phyloP scores from a whole-genome alignment of 2,888 invertebrate genomes.

The Rhodophaea formosa region DNA sequence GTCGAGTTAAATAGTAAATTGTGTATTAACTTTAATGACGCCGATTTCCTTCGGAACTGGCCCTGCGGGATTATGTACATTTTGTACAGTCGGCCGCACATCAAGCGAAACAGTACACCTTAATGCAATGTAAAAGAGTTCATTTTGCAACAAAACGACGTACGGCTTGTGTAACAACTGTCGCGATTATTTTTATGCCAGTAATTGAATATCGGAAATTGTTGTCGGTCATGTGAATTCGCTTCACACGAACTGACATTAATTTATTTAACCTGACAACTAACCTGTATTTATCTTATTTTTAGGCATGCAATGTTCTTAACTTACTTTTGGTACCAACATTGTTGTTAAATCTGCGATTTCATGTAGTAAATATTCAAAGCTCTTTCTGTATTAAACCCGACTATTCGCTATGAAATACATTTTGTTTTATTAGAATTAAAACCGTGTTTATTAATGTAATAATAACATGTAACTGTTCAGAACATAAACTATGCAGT shows the following conservation, averaged over 20 bases:
- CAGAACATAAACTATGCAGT: too few species aligned
- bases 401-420: background rate
- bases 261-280: background rate
- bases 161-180: background rate
- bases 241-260: background rate
- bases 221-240: background rate
- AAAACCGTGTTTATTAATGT: too few species aligned
- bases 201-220: constrained; percentile 16
- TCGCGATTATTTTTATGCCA: background rate
- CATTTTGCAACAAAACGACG: too few species aligned
- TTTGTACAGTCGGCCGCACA: background rate
- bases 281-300: too few species aligned
- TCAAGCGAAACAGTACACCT: too few species aligned
- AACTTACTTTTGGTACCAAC: too few species aligned
- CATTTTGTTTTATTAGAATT: background rate
- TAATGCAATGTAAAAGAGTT: too few species aligned
- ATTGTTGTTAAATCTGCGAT: too few species aligned
- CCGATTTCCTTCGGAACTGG: constrained; percentile 16
- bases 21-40: constrained; percentile 13
- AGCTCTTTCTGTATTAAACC: too few species aligned
- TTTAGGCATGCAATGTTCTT: too few species aligned
- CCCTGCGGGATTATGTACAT: constrained; percentile 6
- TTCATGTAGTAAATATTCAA: too few species aligned
- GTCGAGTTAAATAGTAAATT: constrained; percentile 4
- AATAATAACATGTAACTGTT: too few species aligned